Evolutionary conservation across 1,140 invertebrate genomes (phyloP).

Genomic region (Plectus sambesii): DNA sequence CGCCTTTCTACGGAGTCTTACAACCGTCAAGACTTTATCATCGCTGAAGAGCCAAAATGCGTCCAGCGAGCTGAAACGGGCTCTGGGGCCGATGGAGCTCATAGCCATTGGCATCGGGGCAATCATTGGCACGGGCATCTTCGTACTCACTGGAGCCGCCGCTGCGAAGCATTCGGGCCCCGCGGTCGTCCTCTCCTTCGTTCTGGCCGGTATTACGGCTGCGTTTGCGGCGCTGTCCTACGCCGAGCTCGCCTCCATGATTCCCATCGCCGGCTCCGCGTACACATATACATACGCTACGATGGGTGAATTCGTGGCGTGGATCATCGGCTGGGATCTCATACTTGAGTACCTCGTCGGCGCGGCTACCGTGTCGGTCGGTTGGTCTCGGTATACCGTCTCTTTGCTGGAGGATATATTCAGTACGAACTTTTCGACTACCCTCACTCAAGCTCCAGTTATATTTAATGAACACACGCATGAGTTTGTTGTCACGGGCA

Average conservation of each 20-base stretch:
- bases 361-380: slow-evolving; percentile 13
- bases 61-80: slow-evolving; percentile 11
- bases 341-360: slow-evolving; percentile 23
- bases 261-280: slow-evolving; percentile 48
- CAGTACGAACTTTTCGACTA: no score
- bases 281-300: slow-evolving; percentile 51
- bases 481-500: slow-evolving; percentile 15
- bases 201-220: slow-evolving; percentile 48
- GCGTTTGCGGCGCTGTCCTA: slow-evolving; percentile 43
- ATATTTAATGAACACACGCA: slow-evolving; percentile 12
- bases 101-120: slow-evolving; percentile 17
- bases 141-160: slow-evolving; percentile 48
- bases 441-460: no score
- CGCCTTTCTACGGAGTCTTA: no score
- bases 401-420: no score
- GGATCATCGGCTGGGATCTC: slow-evolving; percentile 22
- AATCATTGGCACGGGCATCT: slow-evolving; percentile 41
- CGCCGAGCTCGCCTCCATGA: slow-evolving; percentile 49
- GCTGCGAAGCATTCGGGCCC: slow-evolving; percentile 49
- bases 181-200: slow-evolving; percentile 49
- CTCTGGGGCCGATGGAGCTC: slow-evolving; percentile 14
- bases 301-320: slow-evolving; percentile 22
- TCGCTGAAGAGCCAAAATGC: no score
- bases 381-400: slow-evolving; percentile 17
- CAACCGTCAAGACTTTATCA: no score